Evolutionary conservation across 2,888 invertebrate genomes (phyloP), one percentile per base, ranked within the genome.

Genomic region (Dichetophora obliterata): DNA sequence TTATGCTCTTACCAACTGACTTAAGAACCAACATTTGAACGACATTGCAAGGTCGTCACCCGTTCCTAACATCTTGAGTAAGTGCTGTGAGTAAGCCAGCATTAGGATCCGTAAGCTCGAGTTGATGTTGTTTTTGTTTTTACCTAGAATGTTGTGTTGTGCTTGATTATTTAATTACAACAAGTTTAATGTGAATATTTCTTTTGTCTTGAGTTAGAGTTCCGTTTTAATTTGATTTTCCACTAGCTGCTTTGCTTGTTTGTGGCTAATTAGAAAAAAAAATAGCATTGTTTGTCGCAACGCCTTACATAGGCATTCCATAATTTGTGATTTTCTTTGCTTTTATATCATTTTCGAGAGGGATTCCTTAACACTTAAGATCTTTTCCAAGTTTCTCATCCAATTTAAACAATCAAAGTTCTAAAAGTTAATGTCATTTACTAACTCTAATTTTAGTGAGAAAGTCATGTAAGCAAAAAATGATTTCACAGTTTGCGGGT

Each of bases 21-120:
- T 31, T 54, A 22, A 48, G 48, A 63, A 43, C 57, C 37, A 27
- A 3, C 22, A 43, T 43, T 31, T 71, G 61, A 73, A 73, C 61
- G 72, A 63, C 72, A 73, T 73, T 73, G 72, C 72, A 73, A 73
- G 72, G 72, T 73, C 72, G 72, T 61, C 61, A 48, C 27, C 72
- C 61, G 24, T 24, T 37, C n/a, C 48, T 11, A 66, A 37, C 31
- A 16, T 27, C 43, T 22, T 22, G 37, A 34, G 8, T 11, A 8
- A 66, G 66, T 37, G 16, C 48, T 22, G 19, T 37, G 43, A 66
- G 66, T 66, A n/a, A 54, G 54, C 54, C n/a, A n/a, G 6, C 54
- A 54, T 22, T 54, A 3, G 54, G 8, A 54, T 54, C 54, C 54
- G 54, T 22, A 54, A 54, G 63, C 0, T 63, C 0, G 5, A 11